These are phyloP conservation scores for Ceyx erithaca DNA, from an alignment of 2,797 vertebrate species.

Conservation along the genomic window DNA sequence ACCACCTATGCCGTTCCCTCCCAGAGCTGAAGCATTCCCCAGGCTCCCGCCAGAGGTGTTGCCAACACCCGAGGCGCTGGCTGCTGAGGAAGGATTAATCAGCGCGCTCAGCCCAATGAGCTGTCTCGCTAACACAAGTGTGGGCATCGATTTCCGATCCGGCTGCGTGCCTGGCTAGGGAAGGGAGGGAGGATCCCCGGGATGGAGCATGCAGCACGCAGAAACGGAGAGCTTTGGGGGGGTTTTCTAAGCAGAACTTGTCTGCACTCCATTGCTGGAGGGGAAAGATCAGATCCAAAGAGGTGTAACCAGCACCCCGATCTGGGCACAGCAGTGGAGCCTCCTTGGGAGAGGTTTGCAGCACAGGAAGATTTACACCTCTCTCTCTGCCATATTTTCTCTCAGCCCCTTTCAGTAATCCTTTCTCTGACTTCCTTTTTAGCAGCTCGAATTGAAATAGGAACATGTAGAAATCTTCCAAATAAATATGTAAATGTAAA, in stretches of 20 bases:
- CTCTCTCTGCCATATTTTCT: neutral
- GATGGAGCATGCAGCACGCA: neutral
- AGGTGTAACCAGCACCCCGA: neutral
- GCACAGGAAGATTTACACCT: neutral
- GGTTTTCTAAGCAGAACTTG: neutral
- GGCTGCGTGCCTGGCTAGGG: neutral
- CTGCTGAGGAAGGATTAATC: neutral
- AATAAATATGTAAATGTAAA: neutral
- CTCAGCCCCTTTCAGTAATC: neutral
- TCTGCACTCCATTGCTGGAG: neutral
- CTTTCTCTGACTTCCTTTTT: neutral
- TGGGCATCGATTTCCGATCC: constrained; percentile 5
- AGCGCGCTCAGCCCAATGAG: neutral
- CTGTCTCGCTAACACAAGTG: neutral
- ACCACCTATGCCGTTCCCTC: neutral
- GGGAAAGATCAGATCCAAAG: neutral
- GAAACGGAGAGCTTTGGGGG: neutral
- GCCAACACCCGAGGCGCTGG: too few species aligned
- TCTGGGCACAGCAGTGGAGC: neutral
- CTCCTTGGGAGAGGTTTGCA: neutral
- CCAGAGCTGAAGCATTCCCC: constrained; percentile 17
- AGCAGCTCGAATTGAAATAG: neutral
- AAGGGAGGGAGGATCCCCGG: neutral
- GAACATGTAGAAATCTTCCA: neutral
- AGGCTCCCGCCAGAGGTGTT: neutral